These are phyloP conservation scores for Montipora sp. DNA, from an alignment of 64 coral and sea anemone genomes.

Conservation along the genomic window DNA sequence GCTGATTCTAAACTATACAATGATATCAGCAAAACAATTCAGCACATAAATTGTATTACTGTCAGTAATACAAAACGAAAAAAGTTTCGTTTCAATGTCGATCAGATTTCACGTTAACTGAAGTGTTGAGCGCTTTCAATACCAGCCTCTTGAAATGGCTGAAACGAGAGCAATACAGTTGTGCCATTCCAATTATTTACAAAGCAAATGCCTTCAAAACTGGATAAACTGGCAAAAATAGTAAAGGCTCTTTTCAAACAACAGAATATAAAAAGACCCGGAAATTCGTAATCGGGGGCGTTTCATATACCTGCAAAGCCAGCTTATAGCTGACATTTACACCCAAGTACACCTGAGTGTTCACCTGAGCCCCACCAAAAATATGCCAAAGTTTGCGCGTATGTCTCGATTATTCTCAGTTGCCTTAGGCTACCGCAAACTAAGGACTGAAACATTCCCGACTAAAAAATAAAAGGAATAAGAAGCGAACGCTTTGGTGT, in stretches of 20 bases:
- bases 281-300: background rate
- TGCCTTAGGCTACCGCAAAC: background rate
- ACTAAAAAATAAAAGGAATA: background rate
- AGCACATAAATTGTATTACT: no score
- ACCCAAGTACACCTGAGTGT: no score
- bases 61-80: no score
- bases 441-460: no score
- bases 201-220: background rate
- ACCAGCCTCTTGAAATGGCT: background rate
- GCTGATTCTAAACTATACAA: no score
- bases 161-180: background rate
- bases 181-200: background rate
- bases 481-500: background rate
- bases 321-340: no score
- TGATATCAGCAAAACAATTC: no score
- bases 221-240: background rate
- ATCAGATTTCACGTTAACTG: no score
- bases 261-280: background rate
- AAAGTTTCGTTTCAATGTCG: no score
- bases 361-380: background rate
- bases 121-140: no score
- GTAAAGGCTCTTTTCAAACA: background rate
- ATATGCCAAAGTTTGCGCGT: background rate
- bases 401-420: background rate
- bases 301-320: background rate